Evolutionary conservation across 2,888 invertebrate genomes (phyloP).

Genomic region (Drosophila bunnanda): DNA sequence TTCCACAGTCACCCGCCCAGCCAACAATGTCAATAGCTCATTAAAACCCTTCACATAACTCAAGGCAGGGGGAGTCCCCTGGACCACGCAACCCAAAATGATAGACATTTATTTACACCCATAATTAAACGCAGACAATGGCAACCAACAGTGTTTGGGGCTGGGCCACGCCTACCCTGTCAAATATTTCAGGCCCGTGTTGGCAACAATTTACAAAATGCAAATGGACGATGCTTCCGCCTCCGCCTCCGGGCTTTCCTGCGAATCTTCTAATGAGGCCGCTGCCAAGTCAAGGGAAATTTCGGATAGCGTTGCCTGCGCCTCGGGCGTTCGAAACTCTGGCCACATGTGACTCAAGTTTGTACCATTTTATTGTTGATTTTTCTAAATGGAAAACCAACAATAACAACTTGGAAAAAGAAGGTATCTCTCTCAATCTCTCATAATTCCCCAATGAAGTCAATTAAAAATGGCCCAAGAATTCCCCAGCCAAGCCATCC

Average conservation of each 20-base stretch:
- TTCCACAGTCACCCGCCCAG: constrained; percentile 6
- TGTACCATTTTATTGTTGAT: constrained; percentile 20
- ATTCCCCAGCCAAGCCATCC: neutral
- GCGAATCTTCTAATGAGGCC: constrained; percentile 57
- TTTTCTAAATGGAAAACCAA: constrained; percentile 49
- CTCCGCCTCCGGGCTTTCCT: neutral
- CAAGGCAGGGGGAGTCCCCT: constrained; percentile 15
- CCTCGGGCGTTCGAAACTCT: constrained; percentile 40
- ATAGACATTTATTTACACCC: constrained; percentile 73
- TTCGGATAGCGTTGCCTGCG: constrained; percentile 42
- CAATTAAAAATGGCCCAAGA: constrained; percentile 29
- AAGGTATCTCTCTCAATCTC: neutral
- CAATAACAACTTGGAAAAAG: constrained; percentile 14
- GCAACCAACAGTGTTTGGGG: constrained; percentile 18
- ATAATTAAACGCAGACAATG: constrained; percentile 76
- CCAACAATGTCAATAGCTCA: constrained; percentile 59
- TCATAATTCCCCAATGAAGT: constrained; percentile 17
- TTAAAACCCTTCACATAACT: constrained; percentile 57
- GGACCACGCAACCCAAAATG: constrained; percentile 60
- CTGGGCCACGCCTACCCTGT: constrained; percentile 48
- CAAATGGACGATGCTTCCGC: constrained; percentile 55
- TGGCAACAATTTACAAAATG: constrained; percentile 71
- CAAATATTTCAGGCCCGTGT: constrained; percentile 61
- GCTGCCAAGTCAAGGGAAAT: constrained; percentile 49
- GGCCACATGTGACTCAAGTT: constrained; percentile 41